Percentiles rank a stretch among this genome's conserved stretches.
These are phyloP conservation scores for Coelopa pilipes DNA, from an alignment of 2,888 invertebrate genomes.

Conservation along the genomic window DNA sequence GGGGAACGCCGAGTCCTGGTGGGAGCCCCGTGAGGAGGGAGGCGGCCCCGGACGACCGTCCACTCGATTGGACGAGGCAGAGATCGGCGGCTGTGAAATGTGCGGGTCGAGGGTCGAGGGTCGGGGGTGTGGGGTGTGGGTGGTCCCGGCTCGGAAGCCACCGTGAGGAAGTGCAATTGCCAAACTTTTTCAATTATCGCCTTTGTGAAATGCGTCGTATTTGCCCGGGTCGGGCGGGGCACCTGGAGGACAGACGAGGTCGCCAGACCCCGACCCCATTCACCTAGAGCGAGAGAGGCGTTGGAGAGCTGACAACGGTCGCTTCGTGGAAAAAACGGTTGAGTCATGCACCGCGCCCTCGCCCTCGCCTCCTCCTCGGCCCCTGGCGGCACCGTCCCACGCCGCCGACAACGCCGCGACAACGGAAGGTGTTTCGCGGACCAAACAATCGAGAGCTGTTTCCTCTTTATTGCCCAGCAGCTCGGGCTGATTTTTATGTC, in stretches of 20 bases:
- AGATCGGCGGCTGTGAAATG: too few species aligned
- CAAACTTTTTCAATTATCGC: slow-evolving; percentile 20
- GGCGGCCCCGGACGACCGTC: too few species aligned
- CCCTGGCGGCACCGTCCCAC: not conserved
- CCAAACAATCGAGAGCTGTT: not conserved
- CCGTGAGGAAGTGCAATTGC: not conserved
- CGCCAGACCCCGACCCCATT: too few species aligned
- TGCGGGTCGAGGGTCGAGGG: not conserved
- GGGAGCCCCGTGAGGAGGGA: too few species aligned
- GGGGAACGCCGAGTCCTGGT: not conserved
- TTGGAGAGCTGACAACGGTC: not conserved
- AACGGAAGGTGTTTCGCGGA: slow-evolving; percentile 8
- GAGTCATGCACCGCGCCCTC: not conserved
- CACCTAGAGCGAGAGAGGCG: too few species aligned
- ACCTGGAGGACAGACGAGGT: too few species aligned
- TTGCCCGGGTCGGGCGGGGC: not conserved
- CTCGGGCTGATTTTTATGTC: slow-evolving; percentile 56
- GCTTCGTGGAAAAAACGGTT: not conserved
- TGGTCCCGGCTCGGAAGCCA: not conserved
- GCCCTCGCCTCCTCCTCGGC: not conserved
- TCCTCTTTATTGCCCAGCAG: slow-evolving; percentile 42
- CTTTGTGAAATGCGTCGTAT: not conserved
- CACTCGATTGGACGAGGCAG: too few species aligned
- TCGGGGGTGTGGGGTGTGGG: not conserved
- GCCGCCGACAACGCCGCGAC: not conserved